phyloP scores from a whole-genome alignment of 2,113 vertebrate species.

The Scomber colias region DNA sequence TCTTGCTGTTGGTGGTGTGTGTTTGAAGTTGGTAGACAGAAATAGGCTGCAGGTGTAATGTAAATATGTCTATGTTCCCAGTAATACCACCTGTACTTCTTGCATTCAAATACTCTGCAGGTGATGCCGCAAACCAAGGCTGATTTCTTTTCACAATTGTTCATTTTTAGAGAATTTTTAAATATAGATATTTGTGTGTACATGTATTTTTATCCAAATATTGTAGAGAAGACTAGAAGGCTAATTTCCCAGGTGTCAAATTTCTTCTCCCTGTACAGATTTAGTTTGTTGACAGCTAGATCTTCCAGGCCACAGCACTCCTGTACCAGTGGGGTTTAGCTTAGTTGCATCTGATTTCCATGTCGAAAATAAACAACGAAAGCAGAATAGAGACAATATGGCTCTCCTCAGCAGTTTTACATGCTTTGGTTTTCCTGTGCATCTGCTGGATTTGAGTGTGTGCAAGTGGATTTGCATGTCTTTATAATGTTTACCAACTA shows the following conservation, averaged over 20 bases:
- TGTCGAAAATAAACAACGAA: constrained; percentile 67
- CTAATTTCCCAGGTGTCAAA: constrained; percentile 11
- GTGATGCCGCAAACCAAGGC: constrained; percentile 24
- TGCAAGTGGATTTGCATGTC: constrained; percentile 78
- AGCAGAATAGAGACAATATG: constrained; percentile 57
- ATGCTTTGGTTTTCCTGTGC: constrained; percentile 55
- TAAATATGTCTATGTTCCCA: constrained; percentile 43
- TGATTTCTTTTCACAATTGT: constrained; percentile 15
- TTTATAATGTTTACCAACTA: constrained; percentile 62
- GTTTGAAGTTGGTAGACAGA: constrained; percentile 61
- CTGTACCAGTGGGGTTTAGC: constrained; percentile 47
- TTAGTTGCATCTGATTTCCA: constrained; percentile 77
- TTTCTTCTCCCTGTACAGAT: constrained; percentile 24
- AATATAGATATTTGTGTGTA: constrained; percentile 1
- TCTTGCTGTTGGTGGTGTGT: constrained; percentile 49
- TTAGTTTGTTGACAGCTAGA: constrained; percentile 50
- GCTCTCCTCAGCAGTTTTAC: constrained; percentile 60
- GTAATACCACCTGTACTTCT: constrained; percentile 39
- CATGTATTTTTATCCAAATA: constrained; percentile 5
- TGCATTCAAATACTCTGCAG: constrained; percentile 41
- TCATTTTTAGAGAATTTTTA: constrained; percentile 9
- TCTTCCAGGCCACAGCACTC: constrained; percentile 28
- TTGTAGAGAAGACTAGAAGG: neutral
- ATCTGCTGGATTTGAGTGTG: constrained; percentile 69
- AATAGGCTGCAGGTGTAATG: constrained; percentile 53